phyloP scores from a whole-genome alignment of 2,888 invertebrate genomes.

The Xestia rhomboidea region DNA sequence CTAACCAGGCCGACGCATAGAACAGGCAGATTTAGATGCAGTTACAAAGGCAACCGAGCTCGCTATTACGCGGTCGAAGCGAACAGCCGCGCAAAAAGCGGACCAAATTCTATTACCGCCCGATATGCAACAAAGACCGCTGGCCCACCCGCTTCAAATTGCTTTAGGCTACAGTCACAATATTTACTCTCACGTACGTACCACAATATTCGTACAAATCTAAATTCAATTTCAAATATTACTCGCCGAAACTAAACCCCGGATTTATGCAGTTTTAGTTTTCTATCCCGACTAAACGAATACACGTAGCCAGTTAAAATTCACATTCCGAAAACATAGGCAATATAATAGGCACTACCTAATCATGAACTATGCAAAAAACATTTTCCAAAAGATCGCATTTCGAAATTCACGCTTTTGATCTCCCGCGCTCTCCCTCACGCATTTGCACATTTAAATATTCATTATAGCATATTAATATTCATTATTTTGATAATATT shows the following conservation, averaged over 20 bases:
- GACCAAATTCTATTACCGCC: conserved; percentile 90
- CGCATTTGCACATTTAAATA: conserved; percentile 66
- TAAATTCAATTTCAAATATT: conserved; percentile 79
- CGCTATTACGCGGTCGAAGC: conserved; percentile 84
- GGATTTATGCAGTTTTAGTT: conserved; percentile 51
- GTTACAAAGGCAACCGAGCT: conserved; percentile 88
- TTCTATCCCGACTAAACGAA: conserved; percentile 21
- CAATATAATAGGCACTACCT: conserved; percentile 1
- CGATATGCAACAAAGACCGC: conserved; percentile 90
- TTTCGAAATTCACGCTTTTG: conserved; percentile 45
- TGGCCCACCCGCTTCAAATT: conserved; percentile 87
- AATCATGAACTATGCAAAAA: conserved; percentile 40
- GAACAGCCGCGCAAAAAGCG: conserved; percentile 88
- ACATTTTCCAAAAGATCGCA: conserved; percentile 38
- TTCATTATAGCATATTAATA: conserved; percentile 61
- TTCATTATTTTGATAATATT: conserved; percentile 64
- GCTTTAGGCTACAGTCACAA: conserved; percentile 89
- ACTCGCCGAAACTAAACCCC: conserved; percentile 62
- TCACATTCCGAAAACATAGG: conserved; percentile 3
- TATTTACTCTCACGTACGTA: conserved; percentile 85
- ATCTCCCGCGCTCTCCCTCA: conserved; percentile 55
- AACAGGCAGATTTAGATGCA: conserved; percentile 87
- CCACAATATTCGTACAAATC: conserved; percentile 81
- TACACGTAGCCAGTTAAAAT: conserved; percentile 20
- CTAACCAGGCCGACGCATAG: conserved; percentile 78